Percentiles rank a stretch among this genome's conserved stretches.
phyloP scores from a whole-genome alignment of 2,797 vertebrate genomes.

The Arnoldichthys spilopterus region DNA sequence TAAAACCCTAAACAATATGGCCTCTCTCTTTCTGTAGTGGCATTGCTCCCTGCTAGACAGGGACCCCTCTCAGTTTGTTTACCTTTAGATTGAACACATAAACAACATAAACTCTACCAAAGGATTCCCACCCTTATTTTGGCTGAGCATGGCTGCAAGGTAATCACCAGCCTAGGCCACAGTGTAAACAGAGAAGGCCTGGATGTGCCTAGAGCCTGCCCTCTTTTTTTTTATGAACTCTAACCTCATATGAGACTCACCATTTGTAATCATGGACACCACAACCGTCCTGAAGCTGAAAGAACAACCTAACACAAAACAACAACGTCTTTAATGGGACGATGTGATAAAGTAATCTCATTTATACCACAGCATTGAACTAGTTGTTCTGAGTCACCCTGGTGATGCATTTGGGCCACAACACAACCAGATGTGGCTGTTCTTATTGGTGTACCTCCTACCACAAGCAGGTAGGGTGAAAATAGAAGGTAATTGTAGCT shows the following conservation, averaged over 20 bases:
- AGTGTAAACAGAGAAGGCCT: conserved; percentile 9
- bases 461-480: conserved; percentile 38
- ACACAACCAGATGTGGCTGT: not conserved
- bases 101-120: not conserved
- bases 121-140: not conserved
- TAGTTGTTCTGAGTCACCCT: not conserved
- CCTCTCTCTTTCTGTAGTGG: not conserved
- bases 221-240: not conserved
- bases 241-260: not conserved
- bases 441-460: conserved; percentile 27
- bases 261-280: conserved; percentile 11
- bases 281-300: not conserved
- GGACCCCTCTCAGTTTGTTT: conserved; percentile 2
- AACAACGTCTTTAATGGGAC: not conserved
- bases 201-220: conserved; percentile 6
- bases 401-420: too few species aligned
- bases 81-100: not conserved
- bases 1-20: not conserved
- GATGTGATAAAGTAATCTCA: not conserved
- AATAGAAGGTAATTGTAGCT: conserved; percentile 73
- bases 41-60: not conserved
- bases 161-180: not conserved
- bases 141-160: not conserved
- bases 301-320: not conserved
- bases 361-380: not conserved